Evolutionary conservation across 2,113 vertebrate genomes (phyloP).

Genomic region (Baryphthengus martii): DNA sequence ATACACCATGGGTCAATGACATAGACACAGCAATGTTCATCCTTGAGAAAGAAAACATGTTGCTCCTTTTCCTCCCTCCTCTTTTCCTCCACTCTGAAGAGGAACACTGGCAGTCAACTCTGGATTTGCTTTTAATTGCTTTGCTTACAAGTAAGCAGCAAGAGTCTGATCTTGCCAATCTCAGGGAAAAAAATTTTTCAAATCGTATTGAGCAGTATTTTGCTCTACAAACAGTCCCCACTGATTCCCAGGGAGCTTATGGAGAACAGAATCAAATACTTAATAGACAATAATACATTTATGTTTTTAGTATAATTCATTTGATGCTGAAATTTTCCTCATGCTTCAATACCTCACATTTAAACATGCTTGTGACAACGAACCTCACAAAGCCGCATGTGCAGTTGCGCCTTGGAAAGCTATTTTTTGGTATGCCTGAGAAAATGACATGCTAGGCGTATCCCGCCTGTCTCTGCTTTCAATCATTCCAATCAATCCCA

Average conservation of each 20-base stretch:
- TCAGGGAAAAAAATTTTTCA: no score
- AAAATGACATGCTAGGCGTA: background rate
- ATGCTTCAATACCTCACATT: background rate
- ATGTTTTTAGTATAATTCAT: background rate
- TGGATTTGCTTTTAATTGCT: constrained; percentile 15
- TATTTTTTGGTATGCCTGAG: background rate
- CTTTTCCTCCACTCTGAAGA: background rate
- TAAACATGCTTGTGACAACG: background rate
- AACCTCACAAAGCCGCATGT: fast-evolving
- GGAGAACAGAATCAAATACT: background rate
- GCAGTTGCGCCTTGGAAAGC: fast-evolving
- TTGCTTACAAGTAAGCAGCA: constrained; percentile 9
- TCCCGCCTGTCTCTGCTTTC: background rate
- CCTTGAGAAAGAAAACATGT: background rate
- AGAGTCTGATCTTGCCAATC: background rate
- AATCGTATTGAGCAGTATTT: background rate
- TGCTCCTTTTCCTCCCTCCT: background rate
- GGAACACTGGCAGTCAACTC: background rate
- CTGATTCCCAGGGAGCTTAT: background rate
- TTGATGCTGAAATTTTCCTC: background rate
- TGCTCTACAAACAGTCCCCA: background rate
- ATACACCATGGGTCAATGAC: constrained; percentile 16
- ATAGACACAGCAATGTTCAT: background rate
- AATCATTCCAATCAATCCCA: background rate
- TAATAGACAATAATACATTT: background rate